A percentile compares a stretch with the other conserved stretches of the same genome.
Conservation (phyloP, 2,888 invertebrate species). For the Bruchidius siliquastri region DNA sequence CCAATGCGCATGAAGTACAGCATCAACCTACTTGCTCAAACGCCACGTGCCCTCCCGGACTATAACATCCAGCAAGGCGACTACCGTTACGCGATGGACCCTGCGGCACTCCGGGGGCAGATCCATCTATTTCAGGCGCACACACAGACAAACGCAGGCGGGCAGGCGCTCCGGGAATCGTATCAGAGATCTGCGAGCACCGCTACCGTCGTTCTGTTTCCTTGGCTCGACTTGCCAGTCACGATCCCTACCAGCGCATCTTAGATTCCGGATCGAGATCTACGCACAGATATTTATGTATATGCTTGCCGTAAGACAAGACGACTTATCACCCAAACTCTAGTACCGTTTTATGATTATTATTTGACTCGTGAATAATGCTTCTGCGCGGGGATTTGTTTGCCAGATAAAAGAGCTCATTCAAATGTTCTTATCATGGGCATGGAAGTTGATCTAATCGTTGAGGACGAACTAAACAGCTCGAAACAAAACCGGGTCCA, state of each 20-base stretch:
- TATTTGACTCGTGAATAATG: not conserved
- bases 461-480: no score
- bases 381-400: not conserved
- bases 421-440: no score
- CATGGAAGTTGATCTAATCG: no score
- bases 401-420: no score
- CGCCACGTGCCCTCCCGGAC: no score
- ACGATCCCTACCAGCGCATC: not conserved
- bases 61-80: no score
- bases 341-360: not conserved
- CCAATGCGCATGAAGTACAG: no score
- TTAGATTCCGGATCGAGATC: not conserved
- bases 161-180: not conserved
- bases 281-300: not conserved
- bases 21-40: no score
- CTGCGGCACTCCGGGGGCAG: not conserved
- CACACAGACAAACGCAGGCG: not conserved
- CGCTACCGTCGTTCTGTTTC: not conserved
- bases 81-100: not conserved
- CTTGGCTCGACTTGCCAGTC: not conserved
- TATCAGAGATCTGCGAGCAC: not conserved
- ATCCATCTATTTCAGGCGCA: not conserved
- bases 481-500: no score
- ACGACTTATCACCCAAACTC: not conserved
- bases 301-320: not conserved